Evolutionary conservation across 2,113 vertebrate species (phyloP), one percentile per base, ranked within the genome.

Genomic region (Cynocephalus volans): DNA sequence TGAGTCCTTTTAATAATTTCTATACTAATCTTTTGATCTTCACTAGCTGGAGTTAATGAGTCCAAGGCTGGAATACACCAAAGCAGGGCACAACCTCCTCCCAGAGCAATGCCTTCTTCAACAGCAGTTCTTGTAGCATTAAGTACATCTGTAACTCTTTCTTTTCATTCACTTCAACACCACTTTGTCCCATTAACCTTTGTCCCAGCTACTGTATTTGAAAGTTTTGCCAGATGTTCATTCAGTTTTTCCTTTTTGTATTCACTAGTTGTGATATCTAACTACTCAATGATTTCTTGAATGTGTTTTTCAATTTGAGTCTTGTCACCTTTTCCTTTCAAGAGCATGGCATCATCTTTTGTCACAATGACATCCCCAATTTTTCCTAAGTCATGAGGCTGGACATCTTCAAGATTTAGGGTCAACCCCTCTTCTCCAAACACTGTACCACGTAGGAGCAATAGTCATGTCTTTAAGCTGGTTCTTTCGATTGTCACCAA

Each of bases 161-260:
- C 41, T 41, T 41, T 41, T 41, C 41, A 41, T 41, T 41, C 41
- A 41, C 41, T 41, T 41, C 41, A 41, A 41, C 41, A 41, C 4
- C 41, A 41, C 41, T 41, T 41, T 41, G 41, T 41, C 41, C 41
- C 99, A 60, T 90, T 95, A 82, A 99, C 99, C 99, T 99, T 99
- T 73, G 99, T 96, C 11, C 99, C 99, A 18, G 99, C 99, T 58
- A 99, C 99, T 12, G 99, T 99, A 33, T 99, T 99, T 0, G 99
- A 99, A 58, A 99, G 99, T 81, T 97, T 99, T 99, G 99, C 99
- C 96, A 99, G 94, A 11, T 99, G 98, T 98, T 99, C 99, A 4
- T 41, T 99, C 90, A 99, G 98, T 26, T 99, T 99, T 98, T 99
- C 99, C 96, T 99, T 99, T 97, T 99, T 99, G 6, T 99, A 99